These are phyloP conservation scores for Australoheros facetus DNA, from an alignment of 2,797 vertebrate species.

Conservation along the genomic window DNA sequence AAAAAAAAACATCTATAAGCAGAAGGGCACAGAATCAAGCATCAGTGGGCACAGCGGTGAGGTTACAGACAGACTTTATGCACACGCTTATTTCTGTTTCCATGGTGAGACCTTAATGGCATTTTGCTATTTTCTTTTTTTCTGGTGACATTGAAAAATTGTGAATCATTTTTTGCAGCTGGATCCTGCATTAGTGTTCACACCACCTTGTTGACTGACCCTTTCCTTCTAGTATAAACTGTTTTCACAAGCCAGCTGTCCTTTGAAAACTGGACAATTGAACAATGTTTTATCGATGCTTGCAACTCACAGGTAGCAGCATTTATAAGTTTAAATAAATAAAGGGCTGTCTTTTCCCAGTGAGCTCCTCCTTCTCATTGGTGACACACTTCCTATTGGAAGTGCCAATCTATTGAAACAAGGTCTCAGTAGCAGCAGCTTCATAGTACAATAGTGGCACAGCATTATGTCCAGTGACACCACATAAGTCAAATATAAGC, in stretches of 20 bases:
- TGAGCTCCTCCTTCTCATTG: not conserved
- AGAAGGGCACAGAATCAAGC: conserved; percentile 11
- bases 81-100: conserved; percentile 44
- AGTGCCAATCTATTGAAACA: not conserved
- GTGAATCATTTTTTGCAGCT: not conserved
- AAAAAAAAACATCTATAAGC: conserved; percentile 20
- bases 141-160: conserved; percentile 17
- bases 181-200: not conserved
- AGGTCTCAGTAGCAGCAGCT: not conserved
- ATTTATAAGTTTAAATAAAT: no score
- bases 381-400: not conserved
- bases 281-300: no score
- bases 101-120: conserved; percentile 42
- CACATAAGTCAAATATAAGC: not conserved
- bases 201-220: not conserved
- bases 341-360: not conserved
- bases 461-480: not conserved
- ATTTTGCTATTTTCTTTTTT: conserved; percentile 1
- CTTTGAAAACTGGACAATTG: not conserved
- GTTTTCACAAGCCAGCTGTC: not conserved
- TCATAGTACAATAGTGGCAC: not conserved
- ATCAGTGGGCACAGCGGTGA: conserved; percentile 11
- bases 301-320: no score
- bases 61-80: conserved; percentile 29
- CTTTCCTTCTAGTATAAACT: not conserved